phyloP scores from a whole-genome alignment of 1,140 invertebrate genomes.

The Rhynchophorus ferrugineus region DNA sequence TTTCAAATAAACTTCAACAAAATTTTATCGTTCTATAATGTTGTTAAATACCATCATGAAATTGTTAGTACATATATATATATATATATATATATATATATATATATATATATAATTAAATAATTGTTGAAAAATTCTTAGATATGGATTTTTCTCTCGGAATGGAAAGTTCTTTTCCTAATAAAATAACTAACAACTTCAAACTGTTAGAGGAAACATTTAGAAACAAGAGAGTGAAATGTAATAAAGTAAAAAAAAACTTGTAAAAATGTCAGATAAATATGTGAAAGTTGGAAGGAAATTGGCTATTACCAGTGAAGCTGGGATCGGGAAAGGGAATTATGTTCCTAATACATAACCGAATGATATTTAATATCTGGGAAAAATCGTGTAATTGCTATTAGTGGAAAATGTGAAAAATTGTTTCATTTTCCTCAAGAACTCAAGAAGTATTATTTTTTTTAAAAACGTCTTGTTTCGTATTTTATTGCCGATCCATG shows the following conservation, averaged over 20 bases:
- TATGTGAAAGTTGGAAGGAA: neutral
- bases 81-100: slow-evolving; percentile 1
- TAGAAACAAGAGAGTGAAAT: neutral
- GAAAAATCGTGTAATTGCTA: neutral
- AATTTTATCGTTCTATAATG: too few relatives aligned
- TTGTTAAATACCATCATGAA: neutral
- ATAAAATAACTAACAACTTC: neutral
- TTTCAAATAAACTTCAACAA: too few relatives aligned
- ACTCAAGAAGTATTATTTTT: too few relatives aligned
- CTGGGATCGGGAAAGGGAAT: too few relatives aligned
- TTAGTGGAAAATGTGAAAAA: neutral
- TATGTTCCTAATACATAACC: too few relatives aligned
- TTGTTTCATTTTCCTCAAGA: neutral
- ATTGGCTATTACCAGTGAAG: neutral
- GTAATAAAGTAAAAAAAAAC: neutral
- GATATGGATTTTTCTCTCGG: neutral
- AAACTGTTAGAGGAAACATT: neutral
- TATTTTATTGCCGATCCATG: too few relatives aligned
- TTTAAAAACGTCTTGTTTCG: too few relatives aligned
- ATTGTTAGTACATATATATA: neutral
- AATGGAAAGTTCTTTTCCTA: neutral
- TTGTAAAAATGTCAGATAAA: neutral
- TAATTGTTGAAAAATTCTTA: neutral
- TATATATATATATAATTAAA: neutral
- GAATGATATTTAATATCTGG: neutral